Base-by-base conservation (phyloP, 2,113 vertebrate species). In the Spea bombifrons region DNA sequence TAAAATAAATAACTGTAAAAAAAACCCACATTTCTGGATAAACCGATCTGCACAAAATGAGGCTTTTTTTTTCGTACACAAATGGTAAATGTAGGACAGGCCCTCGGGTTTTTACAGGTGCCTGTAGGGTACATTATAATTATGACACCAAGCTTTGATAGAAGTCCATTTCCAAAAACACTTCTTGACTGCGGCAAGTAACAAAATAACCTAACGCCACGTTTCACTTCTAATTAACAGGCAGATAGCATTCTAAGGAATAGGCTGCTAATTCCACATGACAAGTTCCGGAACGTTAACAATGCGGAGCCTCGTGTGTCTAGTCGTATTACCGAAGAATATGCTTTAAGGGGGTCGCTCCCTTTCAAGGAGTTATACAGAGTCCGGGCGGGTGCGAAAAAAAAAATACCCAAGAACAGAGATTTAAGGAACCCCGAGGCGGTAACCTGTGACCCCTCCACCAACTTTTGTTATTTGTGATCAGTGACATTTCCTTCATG, bases 151-250 rank as follows among this genome's bases (percentile, higher is more conserved):
- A 83, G 83, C 83, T 84, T 76, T 7, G 83, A 86, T 88, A 82
- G 81, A 84, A 84, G 57, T 43, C 52, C 83, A 53, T 82, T 87
- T 88, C 88, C 76, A 84, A 83, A 86, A 55, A 67, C 82, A 84
- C 87, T 86, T 89, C 86, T 91, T 89, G 84, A 86, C 82, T 83
- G 85, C 86, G 86, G 86, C 88, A 4, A 68, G 83, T 88, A 90
- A 90, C 89, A 91, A 90, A 87, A 84, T 71, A 86, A 89, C 83
- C 82, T 84, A 87, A 90, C 86, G 90, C 85, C 85, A 86, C 86
- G 89, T 91, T 92, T 92, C 89, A 89, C 88, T 92, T 93, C 90
- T 92, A 93, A 93, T 94, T 93, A 92, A 89, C 83, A 81, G 85
- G 83, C 89, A 92, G 90, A 92, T 93, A 90, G 89, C 87, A 75